Percentiles rank a stretch among this genome's conserved stretches.
phyloP scores from a whole-genome alignment of 37 sponge, comb jelly and placozoan genomes.

The Chondrilla cf. caribensis region DNA sequence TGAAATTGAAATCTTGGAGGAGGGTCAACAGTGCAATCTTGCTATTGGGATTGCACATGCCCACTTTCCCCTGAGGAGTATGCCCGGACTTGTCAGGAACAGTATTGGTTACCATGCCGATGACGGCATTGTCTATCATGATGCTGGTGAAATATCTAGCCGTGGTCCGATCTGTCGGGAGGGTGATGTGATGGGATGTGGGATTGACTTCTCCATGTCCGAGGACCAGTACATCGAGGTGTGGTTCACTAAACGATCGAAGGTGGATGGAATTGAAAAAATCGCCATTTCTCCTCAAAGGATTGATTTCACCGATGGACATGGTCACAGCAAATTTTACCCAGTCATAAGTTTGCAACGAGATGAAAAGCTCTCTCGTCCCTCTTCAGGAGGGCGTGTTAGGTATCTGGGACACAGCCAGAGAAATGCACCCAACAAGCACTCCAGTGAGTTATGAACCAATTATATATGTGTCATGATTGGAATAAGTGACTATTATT shows the following conservation, averaged over 20 bases:
- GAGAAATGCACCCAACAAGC: no score
- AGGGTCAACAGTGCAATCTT: slow-evolving; percentile 51
- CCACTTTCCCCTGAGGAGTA: slow-evolving; percentile 38
- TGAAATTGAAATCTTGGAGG: slow-evolving; percentile 60
- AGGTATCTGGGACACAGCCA: no score
- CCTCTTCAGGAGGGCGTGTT: no score
- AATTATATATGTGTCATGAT: no score
- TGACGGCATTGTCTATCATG: slow-evolving; percentile 59
- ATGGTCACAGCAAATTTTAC: no score
- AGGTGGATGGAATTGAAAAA: slow-evolving; percentile 42
- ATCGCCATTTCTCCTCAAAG: no score
- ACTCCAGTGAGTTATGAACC: no score
- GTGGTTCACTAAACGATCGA: slow-evolving; percentile 82
- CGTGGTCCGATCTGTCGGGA: slow-evolving; percentile 58
- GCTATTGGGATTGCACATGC: slow-evolving; percentile 54
- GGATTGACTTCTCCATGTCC: slow-evolving; percentile 49
- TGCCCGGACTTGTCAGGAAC: slow-evolving; percentile 70
- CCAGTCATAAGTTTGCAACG: no score
- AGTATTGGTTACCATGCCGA: slow-evolving; percentile 79
- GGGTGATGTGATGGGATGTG: slow-evolving; percentile 80
- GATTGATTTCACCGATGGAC: no score
- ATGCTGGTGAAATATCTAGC: slow-evolving; percentile 45
- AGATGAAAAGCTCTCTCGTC: no score
- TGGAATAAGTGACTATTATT: no score
- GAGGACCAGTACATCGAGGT: slow-evolving; percentile 43